Percentiles rank a stretch among this genome's conserved stretches.
These are phyloP conservation scores for Montipora capricornis DNA, from an alignment of 64 coral and sea anemone genomes.

Conservation along the genomic window DNA sequence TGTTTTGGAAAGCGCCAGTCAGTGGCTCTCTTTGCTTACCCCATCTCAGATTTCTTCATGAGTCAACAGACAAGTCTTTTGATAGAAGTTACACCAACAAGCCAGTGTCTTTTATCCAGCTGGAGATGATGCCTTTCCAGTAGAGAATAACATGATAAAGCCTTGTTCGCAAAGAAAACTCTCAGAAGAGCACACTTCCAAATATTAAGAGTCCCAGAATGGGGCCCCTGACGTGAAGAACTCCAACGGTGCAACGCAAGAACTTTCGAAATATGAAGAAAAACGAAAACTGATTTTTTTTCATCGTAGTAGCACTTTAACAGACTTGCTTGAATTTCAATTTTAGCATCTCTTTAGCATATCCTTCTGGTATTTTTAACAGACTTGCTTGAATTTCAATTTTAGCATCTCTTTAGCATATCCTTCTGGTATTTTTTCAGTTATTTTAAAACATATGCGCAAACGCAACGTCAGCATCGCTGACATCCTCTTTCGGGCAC, in stretches of 20 bases:
- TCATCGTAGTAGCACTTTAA: not conserved
- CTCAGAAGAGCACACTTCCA: not conserved
- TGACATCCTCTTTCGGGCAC: slow-evolving; percentile 29
- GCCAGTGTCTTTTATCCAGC: slow-evolving; percentile 26
- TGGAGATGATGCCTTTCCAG: slow-evolving; percentile 69
- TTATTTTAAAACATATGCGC: slow-evolving; percentile 51
- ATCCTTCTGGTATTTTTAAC: slow-evolving; percentile 52
- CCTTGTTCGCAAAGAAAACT: slow-evolving; percentile 42
- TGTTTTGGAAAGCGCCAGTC: slow-evolving; percentile 48
- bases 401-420: slow-evolving; percentile 72
- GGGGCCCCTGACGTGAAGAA: too few relatives aligned
- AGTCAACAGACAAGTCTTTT: slow-evolving; percentile 26
- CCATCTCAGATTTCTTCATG: not conserved
- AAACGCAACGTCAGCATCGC: slow-evolving; percentile 53
- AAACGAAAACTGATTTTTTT: too few relatives aligned
- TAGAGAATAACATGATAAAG: slow-evolving; percentile 48
- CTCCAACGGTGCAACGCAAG: too few relatives aligned
- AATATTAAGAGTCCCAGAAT: too few relatives aligned
- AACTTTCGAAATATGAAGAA: too few relatives aligned
- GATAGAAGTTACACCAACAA: not conserved
- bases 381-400: slow-evolving; percentile 49
- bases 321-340: slow-evolving; percentile 49
- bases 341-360: slow-evolving; percentile 68
- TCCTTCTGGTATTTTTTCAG: slow-evolving; percentile 62
- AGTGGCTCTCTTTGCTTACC: slow-evolving; percentile 23